These are phyloP conservation scores for Ceuthmochares aereus DNA, from an alignment of 2,113 vertebrate species.

Conservation along the genomic window DNA sequence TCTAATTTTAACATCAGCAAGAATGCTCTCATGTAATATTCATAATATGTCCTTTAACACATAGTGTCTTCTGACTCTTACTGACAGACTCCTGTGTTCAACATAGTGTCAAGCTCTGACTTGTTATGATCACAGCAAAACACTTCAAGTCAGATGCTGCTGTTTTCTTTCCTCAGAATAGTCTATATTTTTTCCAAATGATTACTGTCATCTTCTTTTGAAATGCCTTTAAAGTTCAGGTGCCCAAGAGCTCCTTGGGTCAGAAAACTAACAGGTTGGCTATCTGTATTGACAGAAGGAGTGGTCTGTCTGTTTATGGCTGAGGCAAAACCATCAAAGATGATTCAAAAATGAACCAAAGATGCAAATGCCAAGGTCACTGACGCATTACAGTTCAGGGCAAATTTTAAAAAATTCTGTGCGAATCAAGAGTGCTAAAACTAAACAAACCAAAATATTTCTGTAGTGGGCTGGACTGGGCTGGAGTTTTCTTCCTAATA, in stretches of 20 bases:
- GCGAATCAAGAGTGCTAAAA: background rate
- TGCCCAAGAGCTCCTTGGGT: background rate
- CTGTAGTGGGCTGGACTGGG: accelerated
- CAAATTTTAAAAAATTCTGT: background rate
- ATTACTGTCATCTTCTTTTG: background rate
- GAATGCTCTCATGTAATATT: background rate
- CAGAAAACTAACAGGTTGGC: background rate
- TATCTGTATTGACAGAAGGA: background rate
- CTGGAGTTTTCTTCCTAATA: background rate
- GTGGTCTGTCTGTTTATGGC: background rate
- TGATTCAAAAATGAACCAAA: background rate
- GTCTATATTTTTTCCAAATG: background rate
- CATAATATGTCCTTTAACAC: background rate
- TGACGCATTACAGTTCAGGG: background rate
- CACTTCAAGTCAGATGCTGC: background rate
- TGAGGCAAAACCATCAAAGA: background rate
- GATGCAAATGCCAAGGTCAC: background rate
- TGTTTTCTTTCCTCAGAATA: background rate
- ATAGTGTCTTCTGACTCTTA: background rate
- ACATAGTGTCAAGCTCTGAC: background rate
- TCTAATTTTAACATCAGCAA: background rate
- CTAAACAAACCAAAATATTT: background rate
- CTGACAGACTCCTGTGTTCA: background rate
- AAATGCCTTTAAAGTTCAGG: background rate
- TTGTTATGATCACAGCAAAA: background rate